Base-by-base conservation (phyloP, 2,797 vertebrate genomes). In the Sebastes reedi region DNA sequence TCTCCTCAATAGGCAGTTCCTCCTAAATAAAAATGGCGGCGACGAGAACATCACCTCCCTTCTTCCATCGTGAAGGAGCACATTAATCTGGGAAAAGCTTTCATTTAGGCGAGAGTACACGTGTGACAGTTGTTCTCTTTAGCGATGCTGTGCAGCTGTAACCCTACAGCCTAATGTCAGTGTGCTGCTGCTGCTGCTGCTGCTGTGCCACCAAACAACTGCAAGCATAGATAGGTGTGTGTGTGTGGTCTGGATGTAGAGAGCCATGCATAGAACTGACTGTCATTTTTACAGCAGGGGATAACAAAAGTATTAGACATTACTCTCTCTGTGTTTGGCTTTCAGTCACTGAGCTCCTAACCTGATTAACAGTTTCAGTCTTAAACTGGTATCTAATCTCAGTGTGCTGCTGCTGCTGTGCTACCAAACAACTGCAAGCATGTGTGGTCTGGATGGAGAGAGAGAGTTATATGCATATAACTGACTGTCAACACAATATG, bases 1-100 rank as follows among this genome's bases (percentile, higher is more conserved):
- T 89, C 86, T 86, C 89, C 74, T 88, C 90, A 78, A 89, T 81
- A 90, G 92, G 87, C 93, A 92, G 91, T 91, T 94, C 91, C 92
- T 90, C 92, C 50, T 18, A 16, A 42, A 42, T 89, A 95, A 96
- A 96, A 94, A 96, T 96, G 96, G 96, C 95, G 95, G 88, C 94
- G 92, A 62, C 32, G 83, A 88, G 82, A 92, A 89, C 7, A 42
- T 94, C 91, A 79, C 92, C 92, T 94, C 91, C 92, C 92, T 89
- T 91, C 92, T 89, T 91, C 79, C 86, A 87, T 84, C 34, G 83
- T 78, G 79, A 88, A 72, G 66, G 85, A 91, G 74, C 66, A 67
- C 87, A 88, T 79, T 16, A 54, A 72, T 65, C 46, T 18, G 50
- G 42, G 42, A 36, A 34, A 70, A 58, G 77, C 39, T 70, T 50